Evolutionary conservation across 2,888 invertebrate species (phyloP).

Genomic region (Noctua janthe): DNA sequence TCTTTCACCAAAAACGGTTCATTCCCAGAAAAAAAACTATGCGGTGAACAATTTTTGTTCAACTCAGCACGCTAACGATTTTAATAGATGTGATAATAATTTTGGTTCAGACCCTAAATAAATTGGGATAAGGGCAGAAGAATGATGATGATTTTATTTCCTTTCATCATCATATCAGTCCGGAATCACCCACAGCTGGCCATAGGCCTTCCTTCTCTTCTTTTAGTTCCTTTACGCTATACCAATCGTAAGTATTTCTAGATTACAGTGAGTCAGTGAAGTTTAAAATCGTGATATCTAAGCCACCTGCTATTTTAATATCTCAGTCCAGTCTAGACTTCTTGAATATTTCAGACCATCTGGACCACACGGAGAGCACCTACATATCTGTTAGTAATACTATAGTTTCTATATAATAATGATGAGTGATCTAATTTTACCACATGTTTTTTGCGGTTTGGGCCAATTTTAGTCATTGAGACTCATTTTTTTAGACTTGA

Average conservation of each 20-base stretch:
- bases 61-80: too few relatives aligned
- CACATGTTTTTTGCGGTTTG: conserved; percentile 41
- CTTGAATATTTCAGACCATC: background rate
- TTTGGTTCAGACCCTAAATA: too few relatives aligned
- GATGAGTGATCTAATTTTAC: conserved; percentile 44
- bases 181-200: background rate
- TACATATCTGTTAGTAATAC: background rate
- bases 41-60: too few relatives aligned
- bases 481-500: conserved; percentile 27
- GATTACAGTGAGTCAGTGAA: background rate
- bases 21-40: too few relatives aligned
- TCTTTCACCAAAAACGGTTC: too few relatives aligned
- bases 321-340: background rate
- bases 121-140: too few relatives aligned
- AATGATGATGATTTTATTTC: background rate
- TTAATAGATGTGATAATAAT: too few relatives aligned
- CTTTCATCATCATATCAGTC: background rate
- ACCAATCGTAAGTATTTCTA: background rate
- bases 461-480: conserved; percentile 38
- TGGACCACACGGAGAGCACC: conserved; percentile 13
- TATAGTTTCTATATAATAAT: background rate
- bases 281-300: background rate
- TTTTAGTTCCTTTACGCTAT: background rate
- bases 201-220: background rate
- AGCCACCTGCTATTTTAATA: background rate